Percentiles rank a stretch among this genome's conserved stretches.
Evolutionary conservation across 1,140 invertebrate genomes (phyloP).

Genomic region (Metaphire vulgaris): DNA sequence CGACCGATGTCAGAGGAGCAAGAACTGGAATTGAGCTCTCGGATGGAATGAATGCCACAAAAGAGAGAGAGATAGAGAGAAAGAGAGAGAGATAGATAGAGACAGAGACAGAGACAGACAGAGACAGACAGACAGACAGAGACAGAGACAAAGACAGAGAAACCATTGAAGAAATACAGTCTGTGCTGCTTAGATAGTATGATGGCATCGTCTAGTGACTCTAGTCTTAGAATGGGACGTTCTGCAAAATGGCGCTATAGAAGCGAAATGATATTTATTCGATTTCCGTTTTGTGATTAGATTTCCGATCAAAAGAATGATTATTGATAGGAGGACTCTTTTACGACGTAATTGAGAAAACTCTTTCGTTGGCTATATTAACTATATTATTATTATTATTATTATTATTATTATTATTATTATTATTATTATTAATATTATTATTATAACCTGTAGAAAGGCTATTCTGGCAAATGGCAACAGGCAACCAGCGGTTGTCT

Average conservation of each 20-base stretch:
- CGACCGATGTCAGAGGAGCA: too few species aligned
- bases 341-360: too few species aligned
- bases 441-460: background rate
- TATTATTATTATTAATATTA: background rate
- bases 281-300: too few species aligned
- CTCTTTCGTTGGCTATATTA: too few species aligned
- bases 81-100: background rate
- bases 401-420: constrained; percentile 3
- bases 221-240: background rate
- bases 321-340: too few species aligned
- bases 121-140: background rate
- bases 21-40: too few species aligned
- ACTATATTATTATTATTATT: too few species aligned
- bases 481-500: background rate
- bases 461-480: background rate
- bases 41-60: too few species aligned
- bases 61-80: too few species aligned
- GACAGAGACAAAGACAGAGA: background rate
- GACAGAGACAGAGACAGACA: background rate
- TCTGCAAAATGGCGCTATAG: background rate
- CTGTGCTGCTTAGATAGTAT: background rate
- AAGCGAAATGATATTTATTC: background rate
- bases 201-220: background rate
- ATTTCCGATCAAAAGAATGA: too few species aligned
- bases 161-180: background rate